Conservation (phyloP, 2,888 invertebrate species). For the Craniophora ligustri region DNA sequence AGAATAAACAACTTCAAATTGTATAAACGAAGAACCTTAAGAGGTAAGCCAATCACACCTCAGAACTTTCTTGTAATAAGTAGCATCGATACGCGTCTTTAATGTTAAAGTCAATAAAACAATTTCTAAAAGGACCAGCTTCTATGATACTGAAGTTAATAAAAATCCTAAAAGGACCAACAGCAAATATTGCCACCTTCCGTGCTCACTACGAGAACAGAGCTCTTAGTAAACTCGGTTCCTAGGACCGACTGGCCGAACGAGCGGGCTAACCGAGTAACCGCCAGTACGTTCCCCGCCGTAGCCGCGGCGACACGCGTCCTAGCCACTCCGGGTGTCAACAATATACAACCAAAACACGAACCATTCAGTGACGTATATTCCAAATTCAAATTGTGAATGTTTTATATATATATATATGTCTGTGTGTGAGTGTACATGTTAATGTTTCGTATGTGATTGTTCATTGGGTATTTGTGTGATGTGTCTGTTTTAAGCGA, state of each 20-base stretch:
- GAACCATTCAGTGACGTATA: slow-evolving; percentile 44
- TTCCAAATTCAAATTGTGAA: slow-evolving; percentile 39
- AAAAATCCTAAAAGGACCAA: slow-evolving; percentile 38
- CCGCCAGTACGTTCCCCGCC: slow-evolving; percentile 37
- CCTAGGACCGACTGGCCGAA: slow-evolving; percentile 35
- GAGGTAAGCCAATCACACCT: too few species aligned
- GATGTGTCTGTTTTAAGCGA: slow-evolving; percentile 22
- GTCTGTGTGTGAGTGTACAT: slow-evolving; percentile 51
- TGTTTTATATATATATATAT: too few species aligned
- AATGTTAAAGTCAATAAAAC: too few species aligned
- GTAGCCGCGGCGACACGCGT: slow-evolving; percentile 42
- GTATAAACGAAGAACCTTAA: too few species aligned
- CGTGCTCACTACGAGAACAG: slow-evolving; percentile 40
- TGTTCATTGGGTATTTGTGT: slow-evolving; percentile 40
- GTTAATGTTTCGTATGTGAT: slow-evolving; percentile 44
- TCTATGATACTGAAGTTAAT: background rate
- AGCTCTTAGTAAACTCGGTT: slow-evolving; percentile 41
- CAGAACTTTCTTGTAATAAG: too few species aligned
- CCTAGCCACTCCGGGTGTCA: slow-evolving; percentile 16
- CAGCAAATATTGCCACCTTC: slow-evolving; percentile 53
- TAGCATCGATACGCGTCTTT: too few species aligned
- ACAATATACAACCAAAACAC: slow-evolving; percentile 28
- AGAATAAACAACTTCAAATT: too few species aligned
- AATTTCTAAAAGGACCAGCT: background rate
- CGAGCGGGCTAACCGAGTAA: slow-evolving; percentile 30